Percentiles rank a stretch among this genome's conserved stretches.
Conservation (phyloP, 1,140 invertebrate genomes). For the Solenopsis fugax region DNA sequence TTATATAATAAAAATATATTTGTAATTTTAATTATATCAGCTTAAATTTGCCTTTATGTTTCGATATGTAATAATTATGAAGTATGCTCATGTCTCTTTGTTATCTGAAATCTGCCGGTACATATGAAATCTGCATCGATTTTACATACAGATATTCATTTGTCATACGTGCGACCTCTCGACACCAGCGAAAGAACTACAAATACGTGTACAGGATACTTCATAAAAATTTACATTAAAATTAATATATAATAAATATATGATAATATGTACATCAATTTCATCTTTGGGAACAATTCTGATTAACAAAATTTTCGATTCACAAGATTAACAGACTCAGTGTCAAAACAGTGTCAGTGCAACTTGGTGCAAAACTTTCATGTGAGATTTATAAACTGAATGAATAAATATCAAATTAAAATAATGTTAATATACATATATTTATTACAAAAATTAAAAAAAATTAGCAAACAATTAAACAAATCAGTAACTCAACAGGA, state of each 20-base stretch:
- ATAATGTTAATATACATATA: background rate
- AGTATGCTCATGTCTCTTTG: background rate
- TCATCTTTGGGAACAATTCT: background rate
- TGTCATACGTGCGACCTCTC: conserved; percentile 47
- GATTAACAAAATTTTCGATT: background rate
- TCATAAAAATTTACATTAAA: background rate
- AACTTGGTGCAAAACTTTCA: no score
- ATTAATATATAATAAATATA: background rate
- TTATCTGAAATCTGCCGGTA: conserved; percentile 32
- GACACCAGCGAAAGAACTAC: conserved; percentile 9
- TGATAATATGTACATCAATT: background rate
- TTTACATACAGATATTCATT: background rate
- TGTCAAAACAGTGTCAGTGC: background rate
- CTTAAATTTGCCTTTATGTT: background rate
- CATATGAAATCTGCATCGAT: conserved; percentile 19
- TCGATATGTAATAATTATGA: background rate
- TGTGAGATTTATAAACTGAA: background rate
- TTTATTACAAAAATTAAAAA: background rate
- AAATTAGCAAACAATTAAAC: background rate
- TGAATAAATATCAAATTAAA: background rate
- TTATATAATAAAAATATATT: background rate
- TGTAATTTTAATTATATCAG: background rate
- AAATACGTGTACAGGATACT: background rate
- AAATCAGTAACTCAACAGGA: background rate
- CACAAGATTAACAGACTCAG: background rate